Base-by-base conservation (phyloP, 2,113 vertebrate genomes). In the Nycticorax nycticorax region DNA sequence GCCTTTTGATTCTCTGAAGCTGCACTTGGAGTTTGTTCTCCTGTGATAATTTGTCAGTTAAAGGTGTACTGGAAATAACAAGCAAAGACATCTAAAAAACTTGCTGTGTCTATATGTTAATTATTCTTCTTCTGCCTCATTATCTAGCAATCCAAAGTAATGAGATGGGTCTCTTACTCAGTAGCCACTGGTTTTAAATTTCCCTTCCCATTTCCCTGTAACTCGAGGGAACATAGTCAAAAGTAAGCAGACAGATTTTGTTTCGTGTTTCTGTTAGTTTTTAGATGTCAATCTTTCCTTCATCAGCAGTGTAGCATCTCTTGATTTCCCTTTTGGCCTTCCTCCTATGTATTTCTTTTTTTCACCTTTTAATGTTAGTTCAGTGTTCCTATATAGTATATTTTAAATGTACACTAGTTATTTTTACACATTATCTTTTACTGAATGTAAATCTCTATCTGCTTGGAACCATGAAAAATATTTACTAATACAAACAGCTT, bases 371-470 rank as follows among this genome's bases (percentile, higher is more conserved):
- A 74, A 27, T 89, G 6, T 74, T 89, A 92, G 55, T 85, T 93
- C 72, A 84, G 28, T 30, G 35, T 37, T 37, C 57, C 59, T 37
- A 37, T 60, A 17, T 60, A 37, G 14, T 17, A 37, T 62, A 26
- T 62, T 62, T 37, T 26, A 62, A 37, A 17, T 27, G 26, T 85
- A 21, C 52, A 28, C 22, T 82, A 45, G 76, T 92, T 82, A 69
- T 84, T 96, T 96, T 88, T 91, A 89, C 32, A 67, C 41, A 76
- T 92, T 90, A 89, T 68, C 76, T 89, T 94, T 85, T 79, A 88
- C 59, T 50, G 50, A 32, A 62, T 5, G 3, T 79, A 10, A 6
- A 20, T 57, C 66, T 82, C 32, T 73, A 12, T 33, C 21, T 60
- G 14, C 64, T 66, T 81, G 24, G 10, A 94, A 60, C 20, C 33